These are phyloP conservation scores for Subanguina moxae DNA, from an alignment of 1,140 invertebrate genomes.

Conservation along the genomic window DNA sequence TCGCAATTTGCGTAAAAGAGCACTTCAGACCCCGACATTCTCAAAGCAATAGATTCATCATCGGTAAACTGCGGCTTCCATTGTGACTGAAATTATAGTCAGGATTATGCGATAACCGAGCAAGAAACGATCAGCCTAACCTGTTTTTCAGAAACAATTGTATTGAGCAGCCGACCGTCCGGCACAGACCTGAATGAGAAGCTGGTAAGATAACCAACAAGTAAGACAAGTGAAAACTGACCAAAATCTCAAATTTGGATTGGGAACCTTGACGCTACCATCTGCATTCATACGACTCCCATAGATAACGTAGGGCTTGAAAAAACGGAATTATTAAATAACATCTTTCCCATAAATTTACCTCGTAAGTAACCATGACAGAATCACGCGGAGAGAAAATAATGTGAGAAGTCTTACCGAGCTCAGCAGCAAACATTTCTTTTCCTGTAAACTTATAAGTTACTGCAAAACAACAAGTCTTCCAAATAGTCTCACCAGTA, in stretches of 20 bases:
- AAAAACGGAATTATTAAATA: neutral
- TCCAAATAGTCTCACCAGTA: slow-evolving; percentile 12
- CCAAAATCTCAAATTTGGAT: slow-evolving; percentile 27
- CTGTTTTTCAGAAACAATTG: slow-evolving; percentile 44
- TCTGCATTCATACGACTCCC: slow-evolving; percentile 31
- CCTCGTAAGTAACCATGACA: slow-evolving; percentile 38
- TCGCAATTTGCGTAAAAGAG: slow-evolving; percentile 42
- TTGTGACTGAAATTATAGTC: slow-evolving; percentile 10
- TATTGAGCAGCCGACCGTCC: slow-evolving; percentile 33
- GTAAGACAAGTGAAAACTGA: no score
- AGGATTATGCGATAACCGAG: no score
- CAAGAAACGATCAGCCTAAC: slow-evolving; percentile 8
- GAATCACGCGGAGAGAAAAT: slow-evolving; percentile 39
- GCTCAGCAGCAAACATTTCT: slow-evolving; percentile 25
- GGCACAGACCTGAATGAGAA: slow-evolving; percentile 38
- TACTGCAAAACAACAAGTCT: no score
- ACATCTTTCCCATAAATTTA: neutral
- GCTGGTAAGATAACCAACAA: no score
- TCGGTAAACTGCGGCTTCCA: slow-evolving; percentile 53
- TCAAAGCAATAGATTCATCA: slow-evolving; percentile 42
- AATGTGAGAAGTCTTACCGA: slow-evolving; percentile 34
- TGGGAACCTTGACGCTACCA: slow-evolving; percentile 30
- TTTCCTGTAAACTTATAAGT: slow-evolving; percentile 1
- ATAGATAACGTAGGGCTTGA: slow-evolving; percentile 37
- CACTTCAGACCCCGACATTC: slow-evolving; percentile 49